phyloP scores from a whole-genome alignment of 2,797 vertebrate genomes.

The Varecia variegata region DNA sequence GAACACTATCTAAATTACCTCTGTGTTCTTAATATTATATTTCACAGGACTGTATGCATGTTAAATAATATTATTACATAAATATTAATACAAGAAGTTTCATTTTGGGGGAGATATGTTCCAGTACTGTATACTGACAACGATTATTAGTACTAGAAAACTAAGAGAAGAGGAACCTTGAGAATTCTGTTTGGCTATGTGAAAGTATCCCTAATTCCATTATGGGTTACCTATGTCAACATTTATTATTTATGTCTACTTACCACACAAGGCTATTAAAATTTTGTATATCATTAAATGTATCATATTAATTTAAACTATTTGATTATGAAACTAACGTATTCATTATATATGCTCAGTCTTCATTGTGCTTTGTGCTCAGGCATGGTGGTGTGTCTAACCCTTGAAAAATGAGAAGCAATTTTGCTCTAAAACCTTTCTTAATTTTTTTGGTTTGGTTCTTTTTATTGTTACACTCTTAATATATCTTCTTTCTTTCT shows the following conservation, averaged over 20 bases:
- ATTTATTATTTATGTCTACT: constrained; percentile 32
- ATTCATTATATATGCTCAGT: neutral
- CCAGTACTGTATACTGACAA: neutral
- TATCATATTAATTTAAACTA: constrained; percentile 36
- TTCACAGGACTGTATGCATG: neutral
- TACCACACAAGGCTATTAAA: constrained; percentile 4
- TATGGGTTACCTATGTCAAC: neutral
- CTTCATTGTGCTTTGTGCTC: neutral
- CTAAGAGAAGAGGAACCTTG: neutral
- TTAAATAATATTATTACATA: neutral
- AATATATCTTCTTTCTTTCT: neutral
- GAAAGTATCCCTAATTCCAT: neutral
- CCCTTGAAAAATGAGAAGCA: neutral
- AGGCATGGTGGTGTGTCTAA: neutral
- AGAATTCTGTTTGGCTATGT: neutral
- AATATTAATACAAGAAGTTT: neutral
- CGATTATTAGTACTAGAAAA: neutral
- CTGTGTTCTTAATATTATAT: neutral
- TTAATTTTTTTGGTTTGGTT: constrained; percentile 7
- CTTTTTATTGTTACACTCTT: neutral
- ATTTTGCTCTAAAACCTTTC: neutral
- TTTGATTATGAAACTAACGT: neutral
- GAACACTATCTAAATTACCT: neutral
- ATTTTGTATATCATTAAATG: constrained; percentile 33
- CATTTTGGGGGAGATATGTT: neutral